Conservation (phyloP, 2,113 vertebrate species). For the Neoarius graeffei region DNA sequence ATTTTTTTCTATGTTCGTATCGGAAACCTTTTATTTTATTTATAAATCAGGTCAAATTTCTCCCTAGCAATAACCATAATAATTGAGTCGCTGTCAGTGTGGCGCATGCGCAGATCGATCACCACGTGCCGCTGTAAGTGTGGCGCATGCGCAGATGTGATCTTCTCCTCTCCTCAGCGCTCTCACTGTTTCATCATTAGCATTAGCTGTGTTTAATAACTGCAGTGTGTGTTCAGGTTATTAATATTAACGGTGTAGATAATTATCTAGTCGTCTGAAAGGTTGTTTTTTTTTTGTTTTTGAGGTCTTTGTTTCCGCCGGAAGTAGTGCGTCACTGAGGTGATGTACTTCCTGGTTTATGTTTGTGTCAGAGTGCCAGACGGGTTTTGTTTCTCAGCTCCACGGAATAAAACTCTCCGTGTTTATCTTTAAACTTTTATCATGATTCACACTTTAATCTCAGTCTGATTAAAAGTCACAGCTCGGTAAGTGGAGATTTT, state of each 20-base stretch:
- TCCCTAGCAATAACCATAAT: background rate
- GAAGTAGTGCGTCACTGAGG: slow-evolving; percentile 26
- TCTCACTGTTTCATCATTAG: background rate
- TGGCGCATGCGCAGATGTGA: background rate
- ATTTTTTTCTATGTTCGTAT: background rate
- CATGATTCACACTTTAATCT: background rate
- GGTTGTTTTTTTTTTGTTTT: background rate
- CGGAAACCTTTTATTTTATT: background rate
- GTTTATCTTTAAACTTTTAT: background rate
- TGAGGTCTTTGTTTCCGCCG: slow-evolving; percentile 8
- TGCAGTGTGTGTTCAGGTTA: background rate
- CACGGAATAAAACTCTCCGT: background rate
- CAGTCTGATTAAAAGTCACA: background rate
- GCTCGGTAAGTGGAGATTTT: background rate
- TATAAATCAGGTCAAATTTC: background rate
- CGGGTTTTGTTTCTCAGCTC: background rate
- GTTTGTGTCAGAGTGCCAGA: slow-evolving; percentile 22
- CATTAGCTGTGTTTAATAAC: background rate
- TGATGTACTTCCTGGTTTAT: slow-evolving; percentile 47
- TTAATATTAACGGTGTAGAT: background rate
- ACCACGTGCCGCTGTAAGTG: background rate
- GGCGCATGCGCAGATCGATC: background rate
- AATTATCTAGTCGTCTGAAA: background rate
- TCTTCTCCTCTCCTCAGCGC: background rate
- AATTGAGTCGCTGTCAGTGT: background rate